These are phyloP conservation scores for Erebia aethiops DNA, from an alignment of 2,888 invertebrate species.

Conservation along the genomic window DNA sequence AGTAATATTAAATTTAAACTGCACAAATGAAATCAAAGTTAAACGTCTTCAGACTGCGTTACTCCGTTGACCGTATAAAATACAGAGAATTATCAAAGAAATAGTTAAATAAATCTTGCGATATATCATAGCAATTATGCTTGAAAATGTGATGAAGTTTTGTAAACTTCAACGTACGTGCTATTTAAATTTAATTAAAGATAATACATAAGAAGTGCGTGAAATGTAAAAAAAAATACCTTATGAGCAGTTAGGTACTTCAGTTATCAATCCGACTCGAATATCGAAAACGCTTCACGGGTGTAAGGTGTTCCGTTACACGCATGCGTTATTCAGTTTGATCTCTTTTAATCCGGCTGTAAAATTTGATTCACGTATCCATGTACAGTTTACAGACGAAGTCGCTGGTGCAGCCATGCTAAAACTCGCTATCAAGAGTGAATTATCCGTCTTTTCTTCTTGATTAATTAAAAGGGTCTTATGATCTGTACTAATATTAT, in stretches of 20 bases:
- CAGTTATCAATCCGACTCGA: constrained; percentile 32
- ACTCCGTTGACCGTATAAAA: not conserved
- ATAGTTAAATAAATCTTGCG: not conserved
- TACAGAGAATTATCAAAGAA: not conserved
- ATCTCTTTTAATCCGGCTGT: constrained; percentile 16
- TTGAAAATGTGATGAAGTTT: constrained; percentile 6
- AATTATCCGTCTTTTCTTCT: not conserved
- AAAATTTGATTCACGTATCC: not conserved
- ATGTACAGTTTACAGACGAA: not conserved
- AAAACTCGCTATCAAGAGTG: not conserved
- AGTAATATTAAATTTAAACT: not conserved
- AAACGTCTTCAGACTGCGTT: not conserved
- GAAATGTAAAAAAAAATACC: constrained; percentile 34
- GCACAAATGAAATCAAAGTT: not conserved
- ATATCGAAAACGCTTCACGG: constrained; percentile 34
- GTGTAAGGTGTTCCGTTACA: constrained; percentile 34
- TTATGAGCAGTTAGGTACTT: constrained; percentile 23
- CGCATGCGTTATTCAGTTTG: constrained; percentile 22
- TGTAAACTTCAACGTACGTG: constrained; percentile 25
- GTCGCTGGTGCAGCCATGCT: not conserved
- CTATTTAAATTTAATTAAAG: constrained; percentile 13
- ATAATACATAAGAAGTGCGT: constrained; percentile 38
- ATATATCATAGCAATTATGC: not conserved
- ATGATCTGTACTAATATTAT: too few relatives aligned
- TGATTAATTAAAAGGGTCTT: not conserved